phyloP scores from a whole-genome alignment of 2,888 invertebrate genomes.

The Teleiodes luculella region DNA sequence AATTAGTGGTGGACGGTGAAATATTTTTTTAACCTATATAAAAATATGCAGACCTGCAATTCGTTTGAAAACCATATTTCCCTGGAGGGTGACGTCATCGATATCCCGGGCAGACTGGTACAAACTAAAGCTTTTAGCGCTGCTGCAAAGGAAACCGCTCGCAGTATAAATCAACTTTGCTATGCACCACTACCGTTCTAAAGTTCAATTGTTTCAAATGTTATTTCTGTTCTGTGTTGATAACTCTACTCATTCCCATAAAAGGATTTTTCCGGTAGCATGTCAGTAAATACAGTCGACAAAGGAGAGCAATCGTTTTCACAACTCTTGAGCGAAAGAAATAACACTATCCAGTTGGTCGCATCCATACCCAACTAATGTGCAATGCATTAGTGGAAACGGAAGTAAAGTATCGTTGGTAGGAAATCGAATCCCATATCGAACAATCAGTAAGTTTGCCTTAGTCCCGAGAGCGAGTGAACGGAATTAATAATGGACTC shows the following conservation, averaged over 20 bases:
- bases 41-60: not conserved
- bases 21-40: conserved; percentile 7
- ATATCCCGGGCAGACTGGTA: conserved; percentile 16
- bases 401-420: conserved; percentile 36
- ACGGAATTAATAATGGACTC: conserved; percentile 12
- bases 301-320: not conserved
- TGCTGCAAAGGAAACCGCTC: conserved; percentile 30
- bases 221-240: not conserved
- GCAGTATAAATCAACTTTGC: conserved; percentile 27
- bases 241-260: not conserved
- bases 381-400: conserved; percentile 31
- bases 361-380: conserved; percentile 12
- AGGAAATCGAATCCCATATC: conserved; percentile 47
- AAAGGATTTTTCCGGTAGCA: not conserved
- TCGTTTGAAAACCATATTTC: not conserved
- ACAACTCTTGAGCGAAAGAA: too few species aligned
- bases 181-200: not conserved
- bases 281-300: not conserved
- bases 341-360: not conserved
- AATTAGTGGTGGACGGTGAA: conserved; percentile 1
- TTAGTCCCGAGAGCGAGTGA: conserved; percentile 18
- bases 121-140: conserved; percentile 42
- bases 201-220: not conserved
- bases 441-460: conserved; percentile 35
- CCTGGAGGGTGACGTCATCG: not conserved